Base-by-base conservation (phyloP, 2,888 invertebrate species). In the Phanerotoma sp. region DNA sequence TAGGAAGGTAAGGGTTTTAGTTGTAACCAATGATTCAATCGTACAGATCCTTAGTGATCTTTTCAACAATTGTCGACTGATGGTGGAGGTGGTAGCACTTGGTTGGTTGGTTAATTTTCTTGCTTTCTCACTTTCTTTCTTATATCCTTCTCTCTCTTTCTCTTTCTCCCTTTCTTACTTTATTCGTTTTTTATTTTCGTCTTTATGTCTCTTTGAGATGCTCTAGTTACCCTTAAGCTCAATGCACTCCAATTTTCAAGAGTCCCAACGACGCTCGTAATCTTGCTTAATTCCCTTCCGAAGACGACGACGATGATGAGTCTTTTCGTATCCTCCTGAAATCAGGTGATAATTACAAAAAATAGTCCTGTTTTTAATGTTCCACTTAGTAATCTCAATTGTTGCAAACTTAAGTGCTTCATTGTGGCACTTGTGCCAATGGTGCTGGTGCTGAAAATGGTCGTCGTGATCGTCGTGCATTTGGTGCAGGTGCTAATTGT, bases 331-430 rank as follows among this genome's bases (percentile, higher is more conserved):
- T 51, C 47, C 53, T 56, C 63, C 68, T 66, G 66, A 67, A 68
- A 68, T 65, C 68, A 68, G 64, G 68, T 61, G 51, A 57, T 66
- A 63, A 67, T 57, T 64, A 57, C 55, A 59, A 51, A 53, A 60
- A 45, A 60, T 38, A 38, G 37, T 40, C 32, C 11, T 46, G 33
- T n/a, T n/a, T n/a, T n/a, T n/a, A n/a, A 32, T 46, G 20, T 21
- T 33, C 32, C 18, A 18, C 21, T 32, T 13, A 20, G 15, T 20
- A 49, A 40, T 40, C 15, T 49, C 9, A 25, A 38, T 10, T n/a
- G 30, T 21, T 48, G 37, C 38, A 28, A 15, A 35, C n/a, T 20
- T 10, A 16, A 13, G 49, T 49, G 49, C 40, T 11, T 5, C 20
- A 5, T 38, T n/a, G 30, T 30, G 30, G 28, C 25, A 38, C 10